Base-by-base conservation (phyloP, 2,797 vertebrate species). In the Microhierax caerulescens region DNA sequence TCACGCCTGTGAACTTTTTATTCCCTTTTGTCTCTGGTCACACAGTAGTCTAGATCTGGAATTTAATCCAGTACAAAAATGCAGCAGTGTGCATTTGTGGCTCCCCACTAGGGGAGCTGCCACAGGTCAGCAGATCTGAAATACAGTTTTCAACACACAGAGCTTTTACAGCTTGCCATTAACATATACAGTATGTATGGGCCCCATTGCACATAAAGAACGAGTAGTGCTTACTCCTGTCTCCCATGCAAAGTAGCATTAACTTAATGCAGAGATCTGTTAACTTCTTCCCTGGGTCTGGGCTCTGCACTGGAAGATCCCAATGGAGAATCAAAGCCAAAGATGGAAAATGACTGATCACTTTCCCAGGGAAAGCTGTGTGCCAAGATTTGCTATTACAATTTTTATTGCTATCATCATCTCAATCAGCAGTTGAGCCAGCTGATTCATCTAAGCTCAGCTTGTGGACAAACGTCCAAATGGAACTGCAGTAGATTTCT, bases 401-500 rank as follows among this genome's bases (percentile, higher is more conserved):
- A 32, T 95, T 96, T 96, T 95, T 96, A 94, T 92, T 96, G 95
- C 93, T 95, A 63, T 96, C 93, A 96, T 95, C 93, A 80, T 94
- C 91, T 94, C 88, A 81, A n/a, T 85, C 93, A 93, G 78, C 60
- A 68, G 76, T 50, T 90, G 61, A 81, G 85, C 94, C 91, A 91
- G 72, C 85, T 87, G 82, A 83, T 94, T 88, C 89, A 96, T 94
- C 94, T 93, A 94, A 94, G 91, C 87, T 86, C 61, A 51, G 53
- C 89, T 97, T 96, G 11, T 5, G 16, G 75, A 91, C 92, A 84
- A 85, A 84, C 10, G 0, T 94, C 87, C 94, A 95, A 92, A 68
- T 61, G 70, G 56, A 92, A 65, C 81, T 79, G 36, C 78, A 93
- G 69, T 76, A 69, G 68, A 84, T 88, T 95, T 63, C 69, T 94